Evolutionary conservation across 2,797 vertebrate genomes (phyloP), one percentile per base, ranked within the genome.

Genomic region (Apogon talboti): DNA sequence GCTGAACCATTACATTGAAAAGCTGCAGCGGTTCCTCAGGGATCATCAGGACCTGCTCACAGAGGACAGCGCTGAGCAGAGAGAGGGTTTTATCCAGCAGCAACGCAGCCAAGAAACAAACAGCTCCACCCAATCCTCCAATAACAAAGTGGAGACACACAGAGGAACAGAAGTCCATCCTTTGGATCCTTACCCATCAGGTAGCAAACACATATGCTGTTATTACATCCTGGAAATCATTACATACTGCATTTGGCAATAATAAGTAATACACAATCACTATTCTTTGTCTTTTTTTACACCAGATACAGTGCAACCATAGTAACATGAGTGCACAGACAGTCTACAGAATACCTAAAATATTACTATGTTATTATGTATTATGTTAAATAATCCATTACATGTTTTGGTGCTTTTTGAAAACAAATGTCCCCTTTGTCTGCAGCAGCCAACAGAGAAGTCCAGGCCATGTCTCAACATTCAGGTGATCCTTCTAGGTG

Each of bases 1-100:
- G 70, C 89, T 98, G 71, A 96, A 96, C 83, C 96, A 96, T 84
- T 97, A 97, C 71, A 96, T 99, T 0, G 96, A 97, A 66, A 95
- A 86, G 0, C 95, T 98, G 79, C 96, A 97, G 62, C 95, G 87
- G 71, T 92, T 99, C 62, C 89, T 98, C 41, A 90, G 94, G 52
- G 96, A 97, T 21, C 95, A 99, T 60, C 95, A 96, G 68, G 94
- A 89, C 33, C 87, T 97, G 65, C 92, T 96, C 60, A 93, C 95
- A 6, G 95, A 95, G 76, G 95, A 95, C 74, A 90, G 92, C 41
- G 89, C 87, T 45, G 94, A 95, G 21, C 72, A 94, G 51, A 94
- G 87, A 4, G 93, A 95, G 38, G 94, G 90, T 10, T 93, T 94
- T 60, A 89, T 90, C 46, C 93, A 94, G 48, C 94, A 92, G 1